Base-by-base conservation (phyloP, 2,888 invertebrate species). In the Alitta virens region DNA sequence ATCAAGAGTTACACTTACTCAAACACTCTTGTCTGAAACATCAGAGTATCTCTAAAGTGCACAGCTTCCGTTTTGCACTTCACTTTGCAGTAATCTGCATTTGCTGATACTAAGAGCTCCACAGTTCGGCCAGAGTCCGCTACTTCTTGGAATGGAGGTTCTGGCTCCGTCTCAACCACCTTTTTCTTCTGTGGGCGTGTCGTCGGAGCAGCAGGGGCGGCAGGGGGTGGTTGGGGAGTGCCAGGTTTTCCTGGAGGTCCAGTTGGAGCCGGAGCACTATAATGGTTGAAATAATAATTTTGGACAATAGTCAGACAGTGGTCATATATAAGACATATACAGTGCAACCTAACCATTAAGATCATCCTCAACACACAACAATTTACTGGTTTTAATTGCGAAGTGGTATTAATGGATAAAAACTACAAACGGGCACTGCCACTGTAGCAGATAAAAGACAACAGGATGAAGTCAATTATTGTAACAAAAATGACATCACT, bases 1-100 rank as follows among this genome's bases (percentile, higher is more conserved):
- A n/a, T n/a, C n/a, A n/a, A n/a, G n/a, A n/a, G n/a, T n/a, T n/a
- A n/a, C 2, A 75, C 78, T 76, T 70, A 82, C 82, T 79, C 77
- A 70, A 73, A 80, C 0, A 78, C 72, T 63, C 82, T 68, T 1
- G 79, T 80, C 73, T 82, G 80, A 70, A 82, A 79, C 77, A 82
- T 79, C 38, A 80, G 75, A 0, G 82, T 82, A 61, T 81, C 81
- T 58, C 75, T 74, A 73, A 80, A 82, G 66, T 72, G 68, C 38
- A 82, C 70, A 7, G 66, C 66, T n/a, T 78, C 74, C 12, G 71
- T 68, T 58, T 75, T 75, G 65, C 79, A 78, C 64, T 77, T 74
- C 69, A 69, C 77, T 69, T 79, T 75, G 67, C 77, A 73, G 74
- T 68, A 79, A 66, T 82, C 81, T 16, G 77, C 73, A 27, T 72